phyloP scores from a whole-genome alignment of 2,797 vertebrate genomes.

The Sebastolobus alascanus region DNA sequence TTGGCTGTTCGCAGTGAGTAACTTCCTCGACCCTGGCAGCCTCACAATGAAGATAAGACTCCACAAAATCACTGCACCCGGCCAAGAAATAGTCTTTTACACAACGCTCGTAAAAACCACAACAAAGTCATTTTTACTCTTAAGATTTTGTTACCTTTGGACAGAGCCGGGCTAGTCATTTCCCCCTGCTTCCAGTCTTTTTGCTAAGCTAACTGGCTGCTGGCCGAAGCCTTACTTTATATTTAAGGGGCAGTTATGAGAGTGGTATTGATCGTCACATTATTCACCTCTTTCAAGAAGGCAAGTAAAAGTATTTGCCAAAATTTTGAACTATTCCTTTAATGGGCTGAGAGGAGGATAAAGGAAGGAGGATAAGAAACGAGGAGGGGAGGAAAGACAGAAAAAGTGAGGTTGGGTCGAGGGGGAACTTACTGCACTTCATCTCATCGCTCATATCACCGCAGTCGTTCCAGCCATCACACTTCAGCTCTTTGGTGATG shows the following conservation, averaged over 20 bases:
- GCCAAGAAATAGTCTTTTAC: neutral
- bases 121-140: conserved; percentile 9
- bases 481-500: conserved; percentile 72
- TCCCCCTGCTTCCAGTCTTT: conserved; percentile 5
- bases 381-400: neutral
- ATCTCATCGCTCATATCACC: conserved; percentile 87
- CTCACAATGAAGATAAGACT: conserved; percentile 7
- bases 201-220: conserved; percentile 27
- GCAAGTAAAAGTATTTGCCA: neutral
- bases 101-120: neutral
- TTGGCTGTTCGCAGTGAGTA: neutral
- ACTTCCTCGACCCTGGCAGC: conserved; percentile 1
- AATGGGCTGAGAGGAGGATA: neutral
- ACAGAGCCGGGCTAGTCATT: conserved; percentile 15
- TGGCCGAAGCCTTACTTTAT: neutral
- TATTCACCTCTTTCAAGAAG: conserved; percentile 22
- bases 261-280: conserved; percentile 32
- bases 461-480: conserved; percentile 89
- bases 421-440: conserved; percentile 81
- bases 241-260: conserved; percentile 28
- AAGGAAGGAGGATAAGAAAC: neutral
- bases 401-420: neutral
- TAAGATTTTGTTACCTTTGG: conserved; percentile 14
- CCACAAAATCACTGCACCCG: neutral
- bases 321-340: conserved; percentile 15